Evolutionary conservation across 2,888 invertebrate species (phyloP).

Genomic region (Dorcus hopei): DNA sequence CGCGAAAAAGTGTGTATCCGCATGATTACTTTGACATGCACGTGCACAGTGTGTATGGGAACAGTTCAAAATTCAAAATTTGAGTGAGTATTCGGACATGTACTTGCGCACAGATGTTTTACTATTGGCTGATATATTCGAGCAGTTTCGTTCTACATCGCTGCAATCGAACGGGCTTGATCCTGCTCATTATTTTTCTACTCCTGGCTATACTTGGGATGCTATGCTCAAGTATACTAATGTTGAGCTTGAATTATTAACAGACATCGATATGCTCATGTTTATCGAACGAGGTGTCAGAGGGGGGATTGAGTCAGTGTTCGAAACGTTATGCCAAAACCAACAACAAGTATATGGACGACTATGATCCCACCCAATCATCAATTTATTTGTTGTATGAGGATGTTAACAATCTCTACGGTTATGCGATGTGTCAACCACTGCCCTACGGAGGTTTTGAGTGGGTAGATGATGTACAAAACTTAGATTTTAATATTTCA

Average conservation of each 20-base stretch:
- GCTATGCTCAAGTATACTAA: slow-evolving; percentile 38
- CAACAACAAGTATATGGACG: slow-evolving; percentile 39
- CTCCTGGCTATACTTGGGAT: slow-evolving; percentile 38
- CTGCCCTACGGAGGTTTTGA: neutral
- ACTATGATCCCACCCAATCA: slow-evolving; percentile 30
- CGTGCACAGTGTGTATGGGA: too few relatives aligned
- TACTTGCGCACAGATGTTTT: too few relatives aligned
- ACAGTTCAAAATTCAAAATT: too few relatives aligned
- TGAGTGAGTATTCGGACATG: too few relatives aligned
- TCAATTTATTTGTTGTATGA: slow-evolving; percentile 34
- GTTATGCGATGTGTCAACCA: slow-evolving; percentile 23
- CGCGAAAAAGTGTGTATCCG: too few relatives aligned
- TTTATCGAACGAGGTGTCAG: slow-evolving; percentile 29
- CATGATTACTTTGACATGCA: too few relatives aligned
- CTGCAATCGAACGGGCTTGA: too few relatives aligned
- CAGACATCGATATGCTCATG: slow-evolving; percentile 37
- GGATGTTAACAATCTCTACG: slow-evolving; percentile 36
- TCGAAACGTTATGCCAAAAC: slow-evolving; percentile 32
- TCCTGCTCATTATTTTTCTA: too few relatives aligned
- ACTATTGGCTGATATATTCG: too few relatives aligned
- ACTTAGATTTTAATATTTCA: too few relatives aligned
- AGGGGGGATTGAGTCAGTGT: slow-evolving; percentile 28
- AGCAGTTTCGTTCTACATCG: too few relatives aligned
- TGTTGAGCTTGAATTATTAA: slow-evolving; percentile 36
- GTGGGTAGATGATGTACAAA: neutral